Base-by-base conservation (phyloP, 2,888 invertebrate species). In the Terebella lapidaria region DNA sequence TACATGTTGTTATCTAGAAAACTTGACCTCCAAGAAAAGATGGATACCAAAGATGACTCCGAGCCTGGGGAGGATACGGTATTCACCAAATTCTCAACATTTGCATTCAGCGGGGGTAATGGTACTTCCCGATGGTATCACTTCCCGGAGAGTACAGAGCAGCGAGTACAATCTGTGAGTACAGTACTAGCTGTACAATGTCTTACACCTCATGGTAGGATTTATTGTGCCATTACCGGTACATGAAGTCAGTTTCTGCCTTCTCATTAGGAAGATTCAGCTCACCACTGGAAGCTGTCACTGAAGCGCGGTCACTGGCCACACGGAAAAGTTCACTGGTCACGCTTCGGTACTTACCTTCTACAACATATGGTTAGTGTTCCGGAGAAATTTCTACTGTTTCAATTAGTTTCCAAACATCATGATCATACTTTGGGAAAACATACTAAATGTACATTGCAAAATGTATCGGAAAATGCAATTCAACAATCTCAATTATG, bases 61-160 rank as follows among this genome's bases (percentile, higher is more conserved):
- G n/a, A n/a, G n/a, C n/a, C n/a, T n/a, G n/a, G n/a, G n/a, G n/a
- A n/a, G n/a, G n/a, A n/a, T n/a, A n/a, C n/a, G n/a, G n/a, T n/a
- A n/a, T 35, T 35, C 42, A 35, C 10, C 42, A 35, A 35, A n/a
- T 76, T 76, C 64, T 74, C 75, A 5, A 74, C 76, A 3, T 74
- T 74, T 67, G 75, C 75, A 10, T 68, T 77, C 10, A 72, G 71
- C 69, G 75, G 72, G 20, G 61, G 59, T 29, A 72, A 74, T 64
- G 77, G 76, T 1, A 58, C 70, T 1, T 46, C 70, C 5, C 62
- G 72, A 47, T 77, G 77, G 77, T 74, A 74, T 53, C 76, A 77
- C 55, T 66, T 75, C 28, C 73, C 76, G 1, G 74, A 73, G 51
- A 74, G 73, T 59, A 74, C 61, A 26, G 42, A 59, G 24, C 30